Evolutionary conservation across 1,140 invertebrate genomes (phyloP), one percentile per base, ranked within the genome.

Genomic region (Bombus confusus): DNA sequence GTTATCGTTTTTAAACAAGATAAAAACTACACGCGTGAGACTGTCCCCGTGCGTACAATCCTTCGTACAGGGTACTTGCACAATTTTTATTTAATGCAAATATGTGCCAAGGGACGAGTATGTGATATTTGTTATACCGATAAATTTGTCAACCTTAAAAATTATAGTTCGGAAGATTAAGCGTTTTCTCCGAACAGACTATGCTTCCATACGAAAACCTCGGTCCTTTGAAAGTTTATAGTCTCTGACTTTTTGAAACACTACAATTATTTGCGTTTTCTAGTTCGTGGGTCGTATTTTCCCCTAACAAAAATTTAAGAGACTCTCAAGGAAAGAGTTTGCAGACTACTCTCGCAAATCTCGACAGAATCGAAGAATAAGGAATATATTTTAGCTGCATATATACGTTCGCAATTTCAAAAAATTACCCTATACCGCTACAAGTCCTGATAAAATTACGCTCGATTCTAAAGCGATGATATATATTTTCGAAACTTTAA

Each of bases 291-390:
- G 8, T 73, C 34, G 78, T 75, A 52, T 75, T 37, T 64, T 31
- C 25, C 39, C 28, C 15, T 83, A 83, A 83, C 43, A 83, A 74
- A 73, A 73, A 75, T 83, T 83, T 83, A 74, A 10, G 31, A 22
- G 31, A 64, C 43, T 37, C 15, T 6, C 31, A 9, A n/a, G 34
- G 25, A 31, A 25, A 3, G 34, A 74, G 18, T 74, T 74, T 62
- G 12, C n/a, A 15, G 64, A 43, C 39, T 57, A 47, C 5, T 25
- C 39, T 13, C 22, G 31, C 22, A 22, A 47, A 64, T 74, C 69
- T 74, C n/a, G 3, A n/a, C 12, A 31, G 41, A n/a, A 8, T 6
- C 25, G 18, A 25, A 57, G 52, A 15, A 57, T 34, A n/a, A 25
- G 25, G 5, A n/a, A 39, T 28, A 18, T 12, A 41, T 41, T 13